phyloP scores from a whole-genome alignment of 92 coral and sea anemone species.

The Desmophyllum pertusum region DNA sequence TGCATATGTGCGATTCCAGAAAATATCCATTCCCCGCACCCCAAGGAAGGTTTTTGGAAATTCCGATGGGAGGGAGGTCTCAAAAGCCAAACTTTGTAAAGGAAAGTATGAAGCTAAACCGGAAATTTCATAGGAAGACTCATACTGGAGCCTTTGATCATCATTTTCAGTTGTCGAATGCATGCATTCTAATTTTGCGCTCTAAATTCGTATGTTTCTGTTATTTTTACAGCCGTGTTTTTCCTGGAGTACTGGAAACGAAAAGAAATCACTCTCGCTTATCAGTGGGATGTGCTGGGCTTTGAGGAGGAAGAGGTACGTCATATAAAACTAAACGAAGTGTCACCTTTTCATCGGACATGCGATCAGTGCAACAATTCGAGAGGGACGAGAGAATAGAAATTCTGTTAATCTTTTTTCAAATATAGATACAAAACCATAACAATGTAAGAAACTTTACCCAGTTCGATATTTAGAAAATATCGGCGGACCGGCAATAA shows the following conservation, averaged over 20 bases:
- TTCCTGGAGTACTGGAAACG: slow-evolving; percentile 95
- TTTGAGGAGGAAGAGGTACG: slow-evolving; percentile 86
- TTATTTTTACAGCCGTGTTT: slow-evolving; percentile 68
- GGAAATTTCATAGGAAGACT: background rate
- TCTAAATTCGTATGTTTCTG: background rate
- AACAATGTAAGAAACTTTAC: too few species aligned
- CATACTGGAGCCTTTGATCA: background rate
- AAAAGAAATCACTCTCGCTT: slow-evolving; percentile 82
- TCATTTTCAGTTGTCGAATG: background rate
- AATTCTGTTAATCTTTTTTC: too few species aligned
- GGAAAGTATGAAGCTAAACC: too few species aligned
- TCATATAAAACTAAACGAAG: background rate
- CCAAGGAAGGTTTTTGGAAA: too few species aligned
- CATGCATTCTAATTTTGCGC: background rate
- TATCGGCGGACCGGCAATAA: too few species aligned
- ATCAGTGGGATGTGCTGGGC: slow-evolving; percentile 85
- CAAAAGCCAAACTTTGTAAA: too few species aligned
- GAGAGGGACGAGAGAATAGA: too few species aligned
- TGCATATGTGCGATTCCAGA: too few species aligned
- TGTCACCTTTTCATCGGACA: background rate
- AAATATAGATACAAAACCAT: too few species aligned
- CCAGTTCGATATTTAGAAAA: too few species aligned
- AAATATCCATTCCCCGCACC: too few species aligned
- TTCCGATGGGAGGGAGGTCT: too few species aligned
- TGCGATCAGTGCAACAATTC: background rate